Conservation (phyloP, 2,888 invertebrate genomes). For the Frankliniella intonsa region DNA sequence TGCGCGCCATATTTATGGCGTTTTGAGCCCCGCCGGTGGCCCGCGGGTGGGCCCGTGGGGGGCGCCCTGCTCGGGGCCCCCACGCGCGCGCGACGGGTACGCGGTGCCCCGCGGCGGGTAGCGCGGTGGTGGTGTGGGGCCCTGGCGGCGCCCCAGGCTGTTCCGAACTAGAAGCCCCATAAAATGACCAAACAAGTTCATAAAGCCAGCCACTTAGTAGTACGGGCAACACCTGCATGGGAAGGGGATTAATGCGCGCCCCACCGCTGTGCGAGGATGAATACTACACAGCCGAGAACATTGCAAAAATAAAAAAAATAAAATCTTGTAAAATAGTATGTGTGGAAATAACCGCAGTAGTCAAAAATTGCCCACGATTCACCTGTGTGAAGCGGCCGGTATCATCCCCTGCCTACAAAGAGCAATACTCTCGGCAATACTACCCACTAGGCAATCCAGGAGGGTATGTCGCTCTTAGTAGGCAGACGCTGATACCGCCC, state of each 20-base stretch:
- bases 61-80: too few relatives aligned
- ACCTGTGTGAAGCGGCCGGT: too few relatives aligned
- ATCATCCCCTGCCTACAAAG: too few relatives aligned
- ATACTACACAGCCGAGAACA: too few relatives aligned
- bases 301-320: too few relatives aligned
- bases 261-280: not conserved
- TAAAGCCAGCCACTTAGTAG: slow-evolving; percentile 3
- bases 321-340: too few relatives aligned
- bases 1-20: not conserved
- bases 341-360: too few relatives aligned
- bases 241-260: not conserved
- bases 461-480: too few relatives aligned
- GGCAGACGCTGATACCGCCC: too few relatives aligned
- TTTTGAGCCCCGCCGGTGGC: not conserved
- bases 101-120: not conserved
- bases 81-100: not conserved
- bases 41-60: not conserved
- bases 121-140: not conserved
- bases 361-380: too few relatives aligned
- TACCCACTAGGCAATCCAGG: too few relatives aligned
- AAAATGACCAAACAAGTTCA: slow-evolving; percentile 17
- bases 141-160: not conserved
- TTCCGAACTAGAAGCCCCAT: slow-evolving; percentile 8
- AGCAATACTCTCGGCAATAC: too few relatives aligned
- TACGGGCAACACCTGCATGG: not conserved